Evolutionary conservation across 2,888 invertebrate genomes (phyloP).

Genomic region (Herminia tarsipennalis): DNA sequence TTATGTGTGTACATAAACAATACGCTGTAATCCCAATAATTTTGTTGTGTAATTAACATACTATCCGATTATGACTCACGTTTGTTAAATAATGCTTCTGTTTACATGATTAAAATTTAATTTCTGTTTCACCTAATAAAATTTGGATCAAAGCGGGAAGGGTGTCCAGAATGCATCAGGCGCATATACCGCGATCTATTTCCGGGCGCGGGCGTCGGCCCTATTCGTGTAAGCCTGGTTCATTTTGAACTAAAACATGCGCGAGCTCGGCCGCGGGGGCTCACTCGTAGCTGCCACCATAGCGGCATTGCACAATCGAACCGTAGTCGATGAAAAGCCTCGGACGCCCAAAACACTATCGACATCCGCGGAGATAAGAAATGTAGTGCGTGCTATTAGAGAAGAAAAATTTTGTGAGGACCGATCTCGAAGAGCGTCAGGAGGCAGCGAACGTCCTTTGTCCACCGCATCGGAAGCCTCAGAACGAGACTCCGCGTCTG

Average conservation of each 20-base stretch:
- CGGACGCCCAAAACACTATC: slow-evolving; percentile 65
- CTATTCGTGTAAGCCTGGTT: slow-evolving; percentile 74
- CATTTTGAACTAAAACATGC: slow-evolving; percentile 83
- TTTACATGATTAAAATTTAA: slow-evolving; percentile 38
- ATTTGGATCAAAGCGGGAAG: slow-evolving; percentile 69
- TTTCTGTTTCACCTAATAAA: slow-evolving; percentile 58
- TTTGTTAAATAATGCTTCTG: slow-evolving; percentile 34
- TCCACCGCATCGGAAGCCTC: slow-evolving; percentile 81
- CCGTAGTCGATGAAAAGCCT: slow-evolving; percentile 67
- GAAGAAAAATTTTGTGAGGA: slow-evolving; percentile 60
- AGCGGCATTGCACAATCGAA: slow-evolving; percentile 77
- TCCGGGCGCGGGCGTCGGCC: slow-evolving; percentile 80
- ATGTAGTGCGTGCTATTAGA: slow-evolving; percentile 54
- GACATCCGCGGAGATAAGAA: slow-evolving; percentile 59
- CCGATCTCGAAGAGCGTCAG: slow-evolving; percentile 65
- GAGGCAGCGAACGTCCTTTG: slow-evolving; percentile 75
- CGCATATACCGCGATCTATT: slow-evolving; percentile 78
- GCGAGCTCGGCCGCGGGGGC: slow-evolving; percentile 84
- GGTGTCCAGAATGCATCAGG: slow-evolving; percentile 76
- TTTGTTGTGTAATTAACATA: slow-evolving; percentile 36
- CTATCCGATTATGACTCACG: slow-evolving; percentile 24
- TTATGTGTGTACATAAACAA: slow-evolving; percentile 46
- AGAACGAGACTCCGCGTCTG: slow-evolving; percentile 79
- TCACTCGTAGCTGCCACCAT: slow-evolving; percentile 87
- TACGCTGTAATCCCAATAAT: slow-evolving; percentile 36